Conservation (phyloP, 30 jellyfish, hydroid and myxozoan species). For the Sanderia malayensis region DNA sequence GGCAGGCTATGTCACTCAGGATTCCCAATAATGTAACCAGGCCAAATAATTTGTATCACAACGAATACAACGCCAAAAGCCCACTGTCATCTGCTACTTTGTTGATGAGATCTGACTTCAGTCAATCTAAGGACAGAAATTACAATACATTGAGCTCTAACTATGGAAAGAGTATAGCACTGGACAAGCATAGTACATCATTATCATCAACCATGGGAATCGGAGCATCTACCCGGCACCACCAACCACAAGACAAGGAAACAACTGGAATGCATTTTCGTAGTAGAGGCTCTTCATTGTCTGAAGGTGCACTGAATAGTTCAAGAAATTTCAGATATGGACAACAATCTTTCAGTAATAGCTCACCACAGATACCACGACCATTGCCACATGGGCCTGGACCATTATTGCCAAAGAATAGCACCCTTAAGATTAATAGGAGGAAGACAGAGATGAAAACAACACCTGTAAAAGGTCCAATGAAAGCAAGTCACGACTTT, state of each 20-base stretch:
- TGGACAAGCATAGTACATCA: no score
- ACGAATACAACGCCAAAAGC: neutral
- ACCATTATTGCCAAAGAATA: constrained; percentile 41
- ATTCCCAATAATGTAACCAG: neutral
- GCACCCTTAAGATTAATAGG: constrained; percentile 1
- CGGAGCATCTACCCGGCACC: constrained; percentile 20
- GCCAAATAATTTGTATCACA: no score
- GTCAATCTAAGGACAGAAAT: constrained; percentile 12
- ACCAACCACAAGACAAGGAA: no score
- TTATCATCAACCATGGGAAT: constrained; percentile 51
- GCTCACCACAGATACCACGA: constrained; percentile 19
- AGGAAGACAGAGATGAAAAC: constrained; percentile 20
- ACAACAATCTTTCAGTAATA: neutral
- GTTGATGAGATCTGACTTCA: constrained; percentile 42
- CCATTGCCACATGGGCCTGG: constrained; percentile 82
- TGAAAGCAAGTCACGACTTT: constrained; percentile 45
- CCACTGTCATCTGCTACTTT: constrained; percentile 9
- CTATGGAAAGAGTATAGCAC: constrained; percentile 26
- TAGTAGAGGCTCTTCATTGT: neutral
- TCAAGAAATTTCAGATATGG: constrained; percentile 5
- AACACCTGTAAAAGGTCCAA: constrained; percentile 38
- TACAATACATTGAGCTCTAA: constrained; percentile 26
- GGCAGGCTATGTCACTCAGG: constrained; percentile 5
- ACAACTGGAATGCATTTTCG: neutral
- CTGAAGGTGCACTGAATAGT: constrained; percentile 4